Base-by-base conservation (phyloP, 2,113 vertebrate species). In the Nesoenas mayeri region DNA sequence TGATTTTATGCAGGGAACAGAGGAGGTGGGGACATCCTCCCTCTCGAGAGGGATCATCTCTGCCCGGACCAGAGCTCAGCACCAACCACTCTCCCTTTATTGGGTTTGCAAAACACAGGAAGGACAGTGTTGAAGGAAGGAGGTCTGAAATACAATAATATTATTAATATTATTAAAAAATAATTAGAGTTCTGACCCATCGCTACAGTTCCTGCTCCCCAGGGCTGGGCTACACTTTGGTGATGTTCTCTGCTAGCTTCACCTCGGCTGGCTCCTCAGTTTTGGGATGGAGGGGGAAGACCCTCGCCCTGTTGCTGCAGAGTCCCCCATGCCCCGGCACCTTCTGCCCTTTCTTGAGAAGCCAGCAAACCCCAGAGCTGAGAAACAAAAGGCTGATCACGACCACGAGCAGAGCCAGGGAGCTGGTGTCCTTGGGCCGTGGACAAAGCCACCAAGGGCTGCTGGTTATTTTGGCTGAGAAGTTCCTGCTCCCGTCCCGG, bases 331-430 rank as follows among this genome's bases (percentile, higher is more conserved):
- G 44, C 40, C 54, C 74, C 1, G 4, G 31, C 3, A 44, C 10
- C n/a, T 87, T 89, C 61, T 7, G 11, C 26, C 58, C 81, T 36
- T 71, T 96, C 89, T 32, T 97, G 87, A 95, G 48, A 8, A 93
- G 60, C 64, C 69, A 87, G 56, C 67, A 92, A 44, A 80, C 65
- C 7, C 31, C 40, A 1, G 9, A 89, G 51, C 38, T 4, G 25
- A 95, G 64, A 5, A 94, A 42, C 25, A 81, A 69, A 24, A 96
- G 21, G 25, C 95, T 53, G 9, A 74, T 13, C 40, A 87, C 5
- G 4, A 21, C 54, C 87, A 92, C 5, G 1, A 97, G 90, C 66
- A 74, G 53, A 51, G 53, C 48, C 78, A 95, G 54, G 2, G 44
- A 58, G 61, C 53, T 5, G 18, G 26, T 15, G 47, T 17, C 56